Percentiles rank a stretch among this genome's conserved stretches.
These are phyloP conservation scores for Choristoneura fumiferana DNA, from an alignment of 1,140 invertebrate genomes.

Conservation along the genomic window DNA sequence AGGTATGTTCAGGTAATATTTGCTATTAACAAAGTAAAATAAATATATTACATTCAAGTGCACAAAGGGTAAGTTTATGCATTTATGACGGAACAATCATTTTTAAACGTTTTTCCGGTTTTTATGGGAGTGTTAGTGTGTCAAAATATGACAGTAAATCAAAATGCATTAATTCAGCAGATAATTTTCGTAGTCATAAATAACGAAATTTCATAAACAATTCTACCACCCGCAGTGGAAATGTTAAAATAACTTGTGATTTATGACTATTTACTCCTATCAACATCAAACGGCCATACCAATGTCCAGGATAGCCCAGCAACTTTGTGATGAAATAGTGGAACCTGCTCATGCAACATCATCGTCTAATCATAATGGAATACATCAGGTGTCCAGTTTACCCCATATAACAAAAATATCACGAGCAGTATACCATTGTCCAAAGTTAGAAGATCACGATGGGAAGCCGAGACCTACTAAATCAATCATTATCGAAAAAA, in stretches of 20 bases:
- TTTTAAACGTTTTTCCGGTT: too few species aligned
- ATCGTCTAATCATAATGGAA: constrained; percentile 18
- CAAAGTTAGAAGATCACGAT: not conserved
- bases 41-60: too few species aligned
- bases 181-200: too few species aligned
- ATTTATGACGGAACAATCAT: too few species aligned
- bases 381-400: constrained; percentile 9
- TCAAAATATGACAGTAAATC: constrained; percentile 4
- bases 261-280: not conserved
- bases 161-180: not conserved
- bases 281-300: constrained; percentile 12
- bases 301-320: constrained; percentile 53
- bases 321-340: constrained; percentile 53
- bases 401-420: constrained; percentile 13
- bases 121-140: not conserved
- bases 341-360: constrained; percentile 39
- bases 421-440: too few species aligned
- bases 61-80: too few species aligned
- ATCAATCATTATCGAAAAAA: constrained; percentile 39
- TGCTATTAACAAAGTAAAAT: too few species aligned
- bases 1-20: too few species aligned
- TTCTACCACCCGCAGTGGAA: not conserved
- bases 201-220: too few species aligned
- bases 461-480: constrained; percentile 26
- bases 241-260: not conserved